Base-by-base conservation (phyloP, 2,888 invertebrate genomes). In the Apamea monoglypha region DNA sequence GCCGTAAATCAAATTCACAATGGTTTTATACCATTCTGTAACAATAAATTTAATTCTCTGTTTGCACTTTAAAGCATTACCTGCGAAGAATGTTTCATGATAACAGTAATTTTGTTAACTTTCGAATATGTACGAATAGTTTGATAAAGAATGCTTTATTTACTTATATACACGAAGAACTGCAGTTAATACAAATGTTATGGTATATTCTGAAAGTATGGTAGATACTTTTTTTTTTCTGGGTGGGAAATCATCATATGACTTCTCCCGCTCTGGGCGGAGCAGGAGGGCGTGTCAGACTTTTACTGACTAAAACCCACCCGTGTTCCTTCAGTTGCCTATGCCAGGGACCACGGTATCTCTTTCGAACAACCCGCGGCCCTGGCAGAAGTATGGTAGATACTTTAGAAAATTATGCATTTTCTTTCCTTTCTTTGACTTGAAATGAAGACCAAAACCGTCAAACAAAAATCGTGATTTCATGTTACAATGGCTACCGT, bases 1-100 rank as follows among this genome's bases (percentile, higher is more conserved):
- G 92, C 91, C 92, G 94, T 94, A 94, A 94, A 95, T 95, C 94
- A 94, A 93, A 94, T 94, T 91, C 91, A 91, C 90, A 76, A 79
- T 64, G 76, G 76, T 88, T 85, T 83, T 82, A 93, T 91, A 93
- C 90, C 91, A 91, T 92, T 91, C 88, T 89, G 91, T 92, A 90
- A 91, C 92, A 92, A 92, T 93, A 90, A 76, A 93, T 93, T 92
- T 91, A 91, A 92, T 90, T 88, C 84, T 77, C 84, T 92, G 84
- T 91, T 90, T 90, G 84, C 81, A 77, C 79, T 86, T 80, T 82
- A 80, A 83, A 86, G 80, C 63, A 56, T 79, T 83, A 79, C 72
- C 56, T 76, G 79, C 21, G n/a, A 67, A 73, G 16, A 74, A n/a
- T 83, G 18, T 70, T 74, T 47, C 25, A 25, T 71, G 8, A 61